Evolutionary conservation across 2,113 vertebrate species (phyloP), one percentile per base, ranked within the genome.

Genomic region (Anoura caudifer): DNA sequence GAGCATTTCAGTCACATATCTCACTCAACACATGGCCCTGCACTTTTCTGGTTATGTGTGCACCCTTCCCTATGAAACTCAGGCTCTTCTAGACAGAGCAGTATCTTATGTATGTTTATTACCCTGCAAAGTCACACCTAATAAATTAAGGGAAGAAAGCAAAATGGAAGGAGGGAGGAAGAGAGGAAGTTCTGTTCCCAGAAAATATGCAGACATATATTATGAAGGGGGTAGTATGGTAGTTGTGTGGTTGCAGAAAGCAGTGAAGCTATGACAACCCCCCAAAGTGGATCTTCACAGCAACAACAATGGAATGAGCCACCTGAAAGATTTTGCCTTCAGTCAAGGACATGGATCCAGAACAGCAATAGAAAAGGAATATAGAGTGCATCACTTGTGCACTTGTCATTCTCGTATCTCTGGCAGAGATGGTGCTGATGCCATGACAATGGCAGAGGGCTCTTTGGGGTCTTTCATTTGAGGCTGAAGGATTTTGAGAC

Each of bases 351-450:
- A 12, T 50, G 28, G 70, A 52, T 52, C 13, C 28, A 52, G 45
- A 33, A n/a, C 33, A 47, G n/a, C 3, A 2, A 38, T 0, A 38
- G 52, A 72, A 38, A 13, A 63, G 7, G 36, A 19, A n/a, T 1
- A 2, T 0, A 28, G 4, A 3, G 1, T 3, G 11, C 41, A 7
- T 7, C 1, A 0, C 19, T 70, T 1, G 14, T 0, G 1, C 10
- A 33, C 56, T 16, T 33, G 11, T 5, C 13, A 0, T 26, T 38
- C 59, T 80, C 22, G 3, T 24, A 41, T 20, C 59, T 52, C 8
- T 43, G 70, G 43, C 52, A 79, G 36, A 79, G 36, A 54, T 7
- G 15, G 45, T 50, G 33, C 17, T 41, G 89, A 56, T 50, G 28
- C 11, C 28, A 67, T n/a, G 77, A 50, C 36, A 50, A 9, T 47